Conservation (phyloP, 2,113 vertebrate genomes). For the Sphyrna mokarran region DNA sequence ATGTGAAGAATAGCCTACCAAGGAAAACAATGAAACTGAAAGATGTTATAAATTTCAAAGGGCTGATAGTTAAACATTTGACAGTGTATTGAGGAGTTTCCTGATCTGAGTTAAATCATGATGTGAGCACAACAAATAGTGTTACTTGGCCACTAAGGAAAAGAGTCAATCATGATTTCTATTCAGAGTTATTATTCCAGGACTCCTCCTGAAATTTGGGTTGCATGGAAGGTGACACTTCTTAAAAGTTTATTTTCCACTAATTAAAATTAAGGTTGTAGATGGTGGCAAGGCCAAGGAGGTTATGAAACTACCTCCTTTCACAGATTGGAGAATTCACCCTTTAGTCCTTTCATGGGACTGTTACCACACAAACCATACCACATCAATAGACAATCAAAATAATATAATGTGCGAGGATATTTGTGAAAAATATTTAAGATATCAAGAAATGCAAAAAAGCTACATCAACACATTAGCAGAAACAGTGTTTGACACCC, state of each 20-base stretch:
- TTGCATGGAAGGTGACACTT: not conserved
- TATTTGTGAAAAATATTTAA: not conserved
- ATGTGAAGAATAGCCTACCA: no score
- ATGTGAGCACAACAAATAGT: not conserved
- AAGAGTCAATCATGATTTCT: not conserved
- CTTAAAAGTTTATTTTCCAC: not conserved
- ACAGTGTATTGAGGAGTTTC: not conserved
- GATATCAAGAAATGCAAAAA: not conserved
- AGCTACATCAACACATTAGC: not conserved
- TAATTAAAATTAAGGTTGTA: not conserved
- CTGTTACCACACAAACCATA: not conserved
- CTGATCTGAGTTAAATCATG: not conserved
- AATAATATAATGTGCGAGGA: not conserved
- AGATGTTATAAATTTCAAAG: not conserved
- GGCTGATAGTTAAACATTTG: not conserved
- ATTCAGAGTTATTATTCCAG: not conserved
- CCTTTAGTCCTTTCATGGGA: not conserved
- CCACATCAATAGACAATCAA: not conserved
- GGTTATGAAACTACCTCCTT: not conserved
- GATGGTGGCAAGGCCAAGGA: not conserved
- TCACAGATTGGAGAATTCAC: not conserved
- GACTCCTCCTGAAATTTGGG: not conserved
- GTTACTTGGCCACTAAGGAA: not conserved
- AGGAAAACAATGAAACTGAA: not conserved
- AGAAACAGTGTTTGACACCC: not conserved